A percentile compares a stretch with the other conserved stretches of the same genome.
phyloP scores from a whole-genome alignment of 2,797 vertebrate species.

The Phoeniculus purpureus region DNA sequence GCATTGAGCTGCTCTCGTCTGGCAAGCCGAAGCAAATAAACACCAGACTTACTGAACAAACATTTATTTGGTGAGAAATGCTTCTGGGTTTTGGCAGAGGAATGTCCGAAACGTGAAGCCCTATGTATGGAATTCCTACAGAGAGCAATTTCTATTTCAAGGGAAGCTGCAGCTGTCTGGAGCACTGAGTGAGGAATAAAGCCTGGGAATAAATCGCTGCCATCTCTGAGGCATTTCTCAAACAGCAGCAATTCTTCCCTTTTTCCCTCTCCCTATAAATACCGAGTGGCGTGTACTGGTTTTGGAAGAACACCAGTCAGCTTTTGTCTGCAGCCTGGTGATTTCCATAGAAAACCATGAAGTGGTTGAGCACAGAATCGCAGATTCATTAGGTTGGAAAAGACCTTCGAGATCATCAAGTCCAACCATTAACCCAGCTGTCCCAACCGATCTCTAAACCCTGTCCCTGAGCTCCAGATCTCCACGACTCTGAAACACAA shows the following conservation, averaged over 20 bases:
- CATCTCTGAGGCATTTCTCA: conserved; percentile 56
- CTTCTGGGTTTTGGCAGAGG: conserved; percentile 63
- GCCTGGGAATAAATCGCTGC: conserved; percentile 68
- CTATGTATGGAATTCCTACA: conserved; percentile 49
- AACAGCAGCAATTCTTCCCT: conserved; percentile 8
- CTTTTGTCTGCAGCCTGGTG: neutral
- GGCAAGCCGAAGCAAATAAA: conserved; percentile 39
- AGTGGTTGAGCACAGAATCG: neutral
- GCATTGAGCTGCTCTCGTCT: neutral
- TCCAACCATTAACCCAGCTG: too few relatives aligned
- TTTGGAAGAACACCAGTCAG: neutral
- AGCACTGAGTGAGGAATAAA: conserved; percentile 67
- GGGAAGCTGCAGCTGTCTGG: conserved; percentile 66
- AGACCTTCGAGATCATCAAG: too few relatives aligned
- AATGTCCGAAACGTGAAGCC: conserved; percentile 64
- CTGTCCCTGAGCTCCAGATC: too few relatives aligned
- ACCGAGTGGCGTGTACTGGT: neutral
- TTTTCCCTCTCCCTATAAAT: conserved; percentile 26
- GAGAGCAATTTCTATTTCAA: conserved; percentile 66
- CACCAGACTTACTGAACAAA: conserved; percentile 66
- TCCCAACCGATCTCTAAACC: too few relatives aligned
- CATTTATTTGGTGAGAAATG: conserved; percentile 70
- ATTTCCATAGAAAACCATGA: neutral
- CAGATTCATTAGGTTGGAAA: too few relatives aligned
- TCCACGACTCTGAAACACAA: too few relatives aligned